Evolutionary conservation across 2,113 vertebrate species (phyloP), one percentile per base, ranked within the genome.

Genomic region (Alethe castanea): DNA sequence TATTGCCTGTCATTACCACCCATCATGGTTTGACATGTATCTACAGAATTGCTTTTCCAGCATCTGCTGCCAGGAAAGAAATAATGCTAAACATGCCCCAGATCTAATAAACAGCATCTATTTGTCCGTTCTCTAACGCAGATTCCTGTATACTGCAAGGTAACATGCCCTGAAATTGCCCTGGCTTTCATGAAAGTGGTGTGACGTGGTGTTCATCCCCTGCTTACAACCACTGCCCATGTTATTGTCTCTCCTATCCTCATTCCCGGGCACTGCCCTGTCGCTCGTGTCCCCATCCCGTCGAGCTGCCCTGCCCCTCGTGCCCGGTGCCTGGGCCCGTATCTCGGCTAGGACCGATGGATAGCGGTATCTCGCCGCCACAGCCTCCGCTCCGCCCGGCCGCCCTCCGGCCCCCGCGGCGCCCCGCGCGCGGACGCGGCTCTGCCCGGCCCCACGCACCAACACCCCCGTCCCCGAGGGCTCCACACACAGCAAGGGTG

Each of bases 121-220:
- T 29, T 2, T 13, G 35, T 22, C 64, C 35, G 28, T 40, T 18
- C 29, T 31, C 42, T 42, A 45, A 35, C 52, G 87, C 36, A 54
- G 33, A 47, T 31, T 57, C 31, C 31, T 0, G 0, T 3, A 59
- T 40, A 7, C 35, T 9, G 33, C 42, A 66, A 52, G 35, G 40
- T 35, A 56, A 33, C 2, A 14, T 1, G 25, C 45, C 57, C 76
- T 23, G 28, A 72, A 76, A 44, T 65, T 4, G 52, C 18, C 8
- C 14, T 1, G 9, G 5, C 33, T 62, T 13, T 33, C 1, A 22
- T 0, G 12, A 53, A 38, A 59, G 28, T 3, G 33, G 7, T 3
- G 5, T 6, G 8, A 19, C 0, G 7, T 3, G 24, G 22, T 3
- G 19, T 1, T 6, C 38, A 31, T 11, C 17, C 25, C 36, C 5